phyloP scores from a whole-genome alignment of 2,113 vertebrate genomes.

The Morone chrysops region DNA sequence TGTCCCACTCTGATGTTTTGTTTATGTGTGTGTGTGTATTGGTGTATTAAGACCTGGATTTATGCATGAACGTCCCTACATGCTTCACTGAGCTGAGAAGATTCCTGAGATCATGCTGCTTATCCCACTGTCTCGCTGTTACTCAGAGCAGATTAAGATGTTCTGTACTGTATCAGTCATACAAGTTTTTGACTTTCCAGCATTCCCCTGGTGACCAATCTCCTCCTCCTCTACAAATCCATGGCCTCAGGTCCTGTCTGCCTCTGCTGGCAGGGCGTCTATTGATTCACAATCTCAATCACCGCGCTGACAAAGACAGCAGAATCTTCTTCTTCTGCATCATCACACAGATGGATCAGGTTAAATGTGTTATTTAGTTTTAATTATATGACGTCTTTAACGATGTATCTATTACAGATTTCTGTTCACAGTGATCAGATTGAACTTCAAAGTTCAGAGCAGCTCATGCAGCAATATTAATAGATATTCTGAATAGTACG shows the following conservation, averaged over 20 bases:
- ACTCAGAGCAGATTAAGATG: constrained; percentile 51
- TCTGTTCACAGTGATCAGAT: background rate
- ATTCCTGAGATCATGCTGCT: constrained; percentile 51
- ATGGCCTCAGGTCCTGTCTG: constrained; percentile 14
- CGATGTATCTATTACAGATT: background rate
- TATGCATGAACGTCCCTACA: constrained; percentile 24
- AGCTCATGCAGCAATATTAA: background rate
- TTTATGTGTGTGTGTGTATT: constrained; percentile 18
- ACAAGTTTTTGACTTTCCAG: constrained; percentile 33
- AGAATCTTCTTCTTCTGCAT: background rate
- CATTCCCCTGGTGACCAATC: constrained; percentile 9
- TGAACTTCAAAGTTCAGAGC: constrained; percentile 6
- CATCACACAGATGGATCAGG: background rate
- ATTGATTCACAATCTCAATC: constrained; percentile 46
- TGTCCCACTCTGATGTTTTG: background rate
- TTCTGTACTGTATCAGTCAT: constrained; percentile 3
- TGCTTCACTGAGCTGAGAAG: constrained; percentile 43
- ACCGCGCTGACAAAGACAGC: constrained; percentile 13
- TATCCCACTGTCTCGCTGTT: constrained; percentile 10
- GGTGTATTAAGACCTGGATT: constrained; percentile 41
- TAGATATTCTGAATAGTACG: background rate
- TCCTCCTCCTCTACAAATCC: constrained; percentile 32
- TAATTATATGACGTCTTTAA: background rate
- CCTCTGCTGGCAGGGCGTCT: constrained; percentile 8
- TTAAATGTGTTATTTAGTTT: background rate